Evolutionary conservation across 2,113 vertebrate genomes (phyloP).

Genomic region (Phocoena sinus): DNA sequence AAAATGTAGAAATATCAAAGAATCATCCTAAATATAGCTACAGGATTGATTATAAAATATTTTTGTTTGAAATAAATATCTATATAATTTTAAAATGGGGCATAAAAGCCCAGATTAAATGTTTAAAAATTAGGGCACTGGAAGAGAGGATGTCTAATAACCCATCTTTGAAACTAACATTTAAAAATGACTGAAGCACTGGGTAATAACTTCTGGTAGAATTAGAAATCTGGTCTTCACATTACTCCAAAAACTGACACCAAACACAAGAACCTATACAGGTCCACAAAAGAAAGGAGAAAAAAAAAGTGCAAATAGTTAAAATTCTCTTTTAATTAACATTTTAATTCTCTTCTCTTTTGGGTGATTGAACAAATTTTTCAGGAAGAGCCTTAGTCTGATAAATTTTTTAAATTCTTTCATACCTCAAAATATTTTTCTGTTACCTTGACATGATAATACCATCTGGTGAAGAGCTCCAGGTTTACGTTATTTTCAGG

Average conservation of each 20-base stretch:
- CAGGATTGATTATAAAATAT: background rate
- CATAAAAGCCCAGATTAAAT: background rate
- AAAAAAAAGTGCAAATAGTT: background rate
- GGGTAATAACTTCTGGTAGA: background rate
- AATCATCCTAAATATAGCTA: background rate
- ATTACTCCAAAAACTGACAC: background rate
- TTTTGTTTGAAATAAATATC: background rate
- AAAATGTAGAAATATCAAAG: background rate
- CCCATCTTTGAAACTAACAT: background rate
- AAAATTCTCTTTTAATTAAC: background rate
- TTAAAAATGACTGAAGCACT: background rate
- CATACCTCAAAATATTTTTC: background rate
- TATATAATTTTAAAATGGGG: background rate
- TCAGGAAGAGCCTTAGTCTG: background rate
- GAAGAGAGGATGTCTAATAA: background rate
- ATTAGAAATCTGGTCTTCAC: background rate
- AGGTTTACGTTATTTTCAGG: background rate
- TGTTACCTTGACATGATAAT: background rate
- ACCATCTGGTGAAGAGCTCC: background rate
- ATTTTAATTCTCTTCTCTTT: background rate
- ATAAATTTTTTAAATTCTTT: background rate
- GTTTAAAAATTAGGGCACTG: background rate
- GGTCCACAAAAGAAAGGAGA: background rate
- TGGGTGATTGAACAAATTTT: background rate
- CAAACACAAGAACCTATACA: background rate